Base-by-base conservation (phyloP, 2,888 invertebrate species). In the Anoplius nigerrimus region DNA sequence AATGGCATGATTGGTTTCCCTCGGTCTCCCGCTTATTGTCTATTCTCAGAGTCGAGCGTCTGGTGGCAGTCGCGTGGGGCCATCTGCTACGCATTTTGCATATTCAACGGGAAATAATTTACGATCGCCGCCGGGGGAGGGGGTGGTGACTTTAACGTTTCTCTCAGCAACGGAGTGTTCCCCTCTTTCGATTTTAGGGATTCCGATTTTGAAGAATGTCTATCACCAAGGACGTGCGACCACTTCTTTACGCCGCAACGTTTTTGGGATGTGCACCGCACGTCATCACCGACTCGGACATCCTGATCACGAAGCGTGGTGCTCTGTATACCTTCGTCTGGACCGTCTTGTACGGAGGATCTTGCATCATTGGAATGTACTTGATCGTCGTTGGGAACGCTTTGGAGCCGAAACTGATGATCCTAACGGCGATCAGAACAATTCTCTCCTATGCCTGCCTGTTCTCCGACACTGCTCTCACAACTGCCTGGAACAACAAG, bases 211-310 rank as follows among this genome's bases (percentile, higher is more conserved):
- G 1, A 34, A 34, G 11, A 13, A 34, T 34, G 34, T 34, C 34
- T 34, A 6, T 34, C 34, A 34, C 43, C 2, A 21, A 56, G 5
- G 81, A 82, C 51, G 59, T 83, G 46, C 72, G 62, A 51, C 75
- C 78, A 11, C 62, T 84, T 42, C 74, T 82, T 20, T 43, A 69
- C 43, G 72, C 62, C 11, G 75, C 70, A 11, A 68, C 74, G 21
- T 18, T 82, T n/a, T 78, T 82, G 45, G 84, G 80, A 2, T 74
- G 74, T 46, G 58, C 72, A 2, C 67, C 65, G 16, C 79, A 79
- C 58, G 58, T 68, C 0, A 55, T 74, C 16, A 69, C 61, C 20
- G 70, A 75, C 21, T 52, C 71, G 45, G 71, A 82, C 24, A 57
- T 82, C 11, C 57, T 68, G 20, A 20, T 73, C n/a, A 80, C 75